These are phyloP conservation scores for Ctenicera cuprea DNA, from an alignment of 2,888 invertebrate species.

Conservation along the genomic window DNA sequence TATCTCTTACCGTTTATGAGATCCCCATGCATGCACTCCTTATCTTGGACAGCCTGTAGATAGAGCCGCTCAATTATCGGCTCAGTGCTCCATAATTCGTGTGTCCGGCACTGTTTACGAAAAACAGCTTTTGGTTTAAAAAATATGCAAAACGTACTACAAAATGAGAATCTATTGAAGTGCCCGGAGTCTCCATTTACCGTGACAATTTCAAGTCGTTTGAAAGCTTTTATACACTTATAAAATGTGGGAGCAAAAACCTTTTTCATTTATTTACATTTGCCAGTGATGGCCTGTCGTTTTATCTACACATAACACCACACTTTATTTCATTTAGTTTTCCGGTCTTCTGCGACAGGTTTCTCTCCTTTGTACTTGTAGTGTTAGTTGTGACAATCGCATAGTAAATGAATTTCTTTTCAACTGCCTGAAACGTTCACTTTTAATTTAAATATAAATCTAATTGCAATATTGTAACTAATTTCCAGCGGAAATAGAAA, in stretches of 20 bases:
- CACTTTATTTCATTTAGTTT: constrained; percentile 36
- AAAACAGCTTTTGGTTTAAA: not conserved
- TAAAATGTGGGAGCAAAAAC: constrained; percentile 20
- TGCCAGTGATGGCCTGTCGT: constrained; percentile 32
- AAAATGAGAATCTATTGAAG: constrained; percentile 33
- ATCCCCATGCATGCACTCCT: no score
- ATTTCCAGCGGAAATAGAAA: no score
- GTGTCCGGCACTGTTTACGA: no score
- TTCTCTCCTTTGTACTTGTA: not conserved
- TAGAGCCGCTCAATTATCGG: no score
- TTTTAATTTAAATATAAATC: no score
- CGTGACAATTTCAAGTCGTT: constrained; percentile 6
- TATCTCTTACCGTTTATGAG: no score
- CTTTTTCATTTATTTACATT: constrained; percentile 37
- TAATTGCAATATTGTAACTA: no score
- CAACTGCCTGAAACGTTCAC: not conserved
- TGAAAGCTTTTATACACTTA: constrained; percentile 29
- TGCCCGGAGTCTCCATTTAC: constrained; percentile 17
- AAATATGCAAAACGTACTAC: constrained; percentile 5
- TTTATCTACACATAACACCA: constrained; percentile 38
- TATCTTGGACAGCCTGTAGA: no score
- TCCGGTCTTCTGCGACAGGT: constrained; percentile 12
- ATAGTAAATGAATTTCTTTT: not conserved
- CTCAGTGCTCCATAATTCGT: no score
- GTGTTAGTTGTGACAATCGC: no score